Evolutionary conservation across 2,797 vertebrate genomes (phyloP), one percentile per base, ranked within the genome.

Genomic region (Melanotaenia parkinsoni): DNA sequence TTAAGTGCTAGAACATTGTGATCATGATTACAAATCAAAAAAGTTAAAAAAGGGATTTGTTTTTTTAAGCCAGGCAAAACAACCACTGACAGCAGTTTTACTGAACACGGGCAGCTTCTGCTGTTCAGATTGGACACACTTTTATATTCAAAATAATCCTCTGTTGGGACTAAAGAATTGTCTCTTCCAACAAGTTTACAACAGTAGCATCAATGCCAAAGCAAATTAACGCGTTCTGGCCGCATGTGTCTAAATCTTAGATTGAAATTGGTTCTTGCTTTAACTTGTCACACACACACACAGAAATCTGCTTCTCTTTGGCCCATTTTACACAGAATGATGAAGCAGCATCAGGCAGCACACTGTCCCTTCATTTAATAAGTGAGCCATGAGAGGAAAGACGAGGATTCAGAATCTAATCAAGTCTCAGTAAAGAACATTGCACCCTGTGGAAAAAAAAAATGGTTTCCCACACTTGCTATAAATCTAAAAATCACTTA

Each of bases 351-450:
- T 37, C 65, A 66, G 0, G 3, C 26, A 64, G 70, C 26, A 58
- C 47, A 59, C 37, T 47, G 28, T 45, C 45, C 16, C 28, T 53
- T 83, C 30, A 90, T 81, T 73, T n/a, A 83, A 88, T 86, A 83
- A 86, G 22, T 24, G 50, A 24, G 58, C 40, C 76, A 83, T 79
- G 70, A 59, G 60, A 60, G 35, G 74, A 67, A 84, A 79, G 81
- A 64, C 72, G 74, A 62, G 66, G 57, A 26, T 16, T 33, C 47
- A 63, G 5, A 81, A 89, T 84, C 68, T 57, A 81, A 85, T 84
- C 63, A 76, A 26, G 51, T 51, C 68, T 76, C 24, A 28, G 47
- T 26, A 33, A 74, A 77, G 65, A 79, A 72, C 71, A 68, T 24
- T 43, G 61, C 69, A 76, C 81, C 74, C 74, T 72, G 80, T 50